Percentiles rank a stretch among this genome's conserved stretches.
phyloP scores from a whole-genome alignment of 2,797 vertebrate genomes.

The Eupleurogrammus muticus region DNA sequence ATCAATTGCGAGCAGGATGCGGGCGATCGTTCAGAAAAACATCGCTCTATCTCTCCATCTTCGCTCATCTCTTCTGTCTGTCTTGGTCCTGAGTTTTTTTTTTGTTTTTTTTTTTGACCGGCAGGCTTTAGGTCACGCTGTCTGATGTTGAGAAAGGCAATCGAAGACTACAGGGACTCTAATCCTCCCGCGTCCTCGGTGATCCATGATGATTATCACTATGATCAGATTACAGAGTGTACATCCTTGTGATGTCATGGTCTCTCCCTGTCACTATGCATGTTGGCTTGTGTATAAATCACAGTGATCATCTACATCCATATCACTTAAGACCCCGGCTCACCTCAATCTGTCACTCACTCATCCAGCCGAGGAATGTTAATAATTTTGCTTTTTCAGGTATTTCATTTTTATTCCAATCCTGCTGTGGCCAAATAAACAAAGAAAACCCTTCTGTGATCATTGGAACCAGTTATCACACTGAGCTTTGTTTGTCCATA shows the following conservation, averaged over 20 bases:
- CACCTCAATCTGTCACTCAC: constrained; percentile 3
- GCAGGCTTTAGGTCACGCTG: constrained; percentile 44
- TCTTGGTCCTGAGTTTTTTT: background rate
- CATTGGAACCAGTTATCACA: background rate
- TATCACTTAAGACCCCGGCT: no score
- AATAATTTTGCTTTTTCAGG: background rate
- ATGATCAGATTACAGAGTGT: constrained; percentile 62
- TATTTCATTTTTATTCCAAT: background rate
- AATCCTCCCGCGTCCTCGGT: constrained; percentile 42
- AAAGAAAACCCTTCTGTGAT: background rate
- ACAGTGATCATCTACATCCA: background rate
- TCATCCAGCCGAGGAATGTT: background rate
- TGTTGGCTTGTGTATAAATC: constrained; percentile 19
- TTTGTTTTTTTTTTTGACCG: constrained; percentile 63
- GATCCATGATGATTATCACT: constrained; percentile 56
- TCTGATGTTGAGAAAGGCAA: constrained; percentile 56
- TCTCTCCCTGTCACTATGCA: constrained; percentile 12
- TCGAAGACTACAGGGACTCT: constrained; percentile 43
- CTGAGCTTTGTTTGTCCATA: background rate
- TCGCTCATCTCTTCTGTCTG: constrained; percentile 36
- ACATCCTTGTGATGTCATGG: constrained; percentile 50
- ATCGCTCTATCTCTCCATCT: constrained; percentile 20
- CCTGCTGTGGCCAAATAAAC: background rate
- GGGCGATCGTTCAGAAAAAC: constrained; percentile 27
- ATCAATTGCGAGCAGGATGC: constrained; percentile 62